A percentile compares a stretch with the other conserved stretches of the same genome.
These are phyloP conservation scores for Cerastis rubricosa DNA, from an alignment of 2,888 invertebrate genomes.

Conservation along the genomic window DNA sequence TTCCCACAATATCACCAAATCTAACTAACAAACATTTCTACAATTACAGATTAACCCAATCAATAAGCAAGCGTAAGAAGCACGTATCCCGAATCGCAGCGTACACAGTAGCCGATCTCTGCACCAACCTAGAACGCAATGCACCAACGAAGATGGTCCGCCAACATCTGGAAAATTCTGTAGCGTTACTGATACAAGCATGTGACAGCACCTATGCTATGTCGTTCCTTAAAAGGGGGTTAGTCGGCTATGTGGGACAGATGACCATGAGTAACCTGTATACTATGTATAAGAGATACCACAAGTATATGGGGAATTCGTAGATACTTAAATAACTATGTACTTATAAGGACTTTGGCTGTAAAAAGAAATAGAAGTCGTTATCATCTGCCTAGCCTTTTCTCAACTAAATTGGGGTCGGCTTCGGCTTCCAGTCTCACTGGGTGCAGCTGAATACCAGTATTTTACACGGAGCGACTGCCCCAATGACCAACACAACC, in stretches of 20 bases:
- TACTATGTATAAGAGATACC: slow-evolving; percentile 86
- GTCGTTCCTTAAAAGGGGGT: slow-evolving; percentile 83
- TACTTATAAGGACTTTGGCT: background rate
- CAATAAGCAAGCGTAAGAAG: slow-evolving; percentile 84
- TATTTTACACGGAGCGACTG: too few relatives aligned
- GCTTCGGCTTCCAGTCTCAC: too few relatives aligned
- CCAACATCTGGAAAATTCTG: slow-evolving; percentile 85
- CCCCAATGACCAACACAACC: too few relatives aligned
- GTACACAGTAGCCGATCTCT: slow-evolving; percentile 85
- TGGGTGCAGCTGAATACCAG: too few relatives aligned
- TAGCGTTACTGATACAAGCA: slow-evolving; percentile 81
- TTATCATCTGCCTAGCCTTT: too few relatives aligned
- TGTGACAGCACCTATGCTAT: slow-evolving; percentile 82
- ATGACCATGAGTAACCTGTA: slow-evolving; percentile 85
- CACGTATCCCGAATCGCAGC: slow-evolving; percentile 86
- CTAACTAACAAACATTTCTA: slow-evolving; percentile 13
- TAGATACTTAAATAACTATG: slow-evolving; percentile 58
- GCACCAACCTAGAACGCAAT: slow-evolving; percentile 78
- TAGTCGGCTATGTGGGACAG: slow-evolving; percentile 82
- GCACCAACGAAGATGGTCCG: slow-evolving; percentile 81
- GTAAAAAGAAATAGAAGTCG: background rate
- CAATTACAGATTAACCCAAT: slow-evolving; percentile 83
- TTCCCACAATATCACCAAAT: too few relatives aligned
- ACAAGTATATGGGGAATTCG: slow-evolving; percentile 88
- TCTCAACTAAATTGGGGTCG: too few relatives aligned